Evolutionary conservation across 1,140 invertebrate genomes (phyloP), one percentile per base, ranked within the genome.

Genomic region (Melitaea cinxia): DNA sequence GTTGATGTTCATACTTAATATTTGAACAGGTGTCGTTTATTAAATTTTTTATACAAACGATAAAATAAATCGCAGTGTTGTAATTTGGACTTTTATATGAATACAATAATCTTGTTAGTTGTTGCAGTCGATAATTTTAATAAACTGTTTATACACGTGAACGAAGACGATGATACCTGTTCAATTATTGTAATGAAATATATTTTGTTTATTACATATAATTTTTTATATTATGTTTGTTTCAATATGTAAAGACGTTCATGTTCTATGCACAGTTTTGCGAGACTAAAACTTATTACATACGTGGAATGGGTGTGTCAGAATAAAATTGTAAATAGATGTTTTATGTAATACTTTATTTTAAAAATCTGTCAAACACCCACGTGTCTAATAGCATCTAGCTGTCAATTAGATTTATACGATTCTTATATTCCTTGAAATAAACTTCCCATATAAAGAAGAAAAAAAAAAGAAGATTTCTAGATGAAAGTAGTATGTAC

Each of bases 401-500:
- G 82, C 80, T 82, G 88, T 91, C 88, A 90, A 90, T 90, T 90
- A 90, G 78, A 86, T 79, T 80, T 80, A 80, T 81, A 83, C 75
- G 74, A 82, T 73, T 77, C 74, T 83, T 88, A 85, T 89, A 90
- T 89, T 89, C 88, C 86, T 89, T 89, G 85, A 88, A 88, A 89
- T 85, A 80, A 82, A 73, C 21, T 80, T 83, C 74, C 79, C 75
- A 67, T 73, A 68, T 55, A 60, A 67, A 45, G 55, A 58, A 9
- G 24, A 58, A 57, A 24, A 39, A 58, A 57, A 24, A 61, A 45
- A 55, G 21, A 55, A 30, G 57, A 79, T 75, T 85, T 82, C 69
- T 90, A 90, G 84, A 82, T 84, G 75, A 83, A 88, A 78, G 84
- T 90, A 90, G 88, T 85, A 72, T 88, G 83, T 88, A 88, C 84